A percentile compares a stretch with the other conserved stretches of the same genome.
phyloP scores from a whole-genome alignment of 2,113 vertebrate genomes.

The Bubalus kerabau region DNA sequence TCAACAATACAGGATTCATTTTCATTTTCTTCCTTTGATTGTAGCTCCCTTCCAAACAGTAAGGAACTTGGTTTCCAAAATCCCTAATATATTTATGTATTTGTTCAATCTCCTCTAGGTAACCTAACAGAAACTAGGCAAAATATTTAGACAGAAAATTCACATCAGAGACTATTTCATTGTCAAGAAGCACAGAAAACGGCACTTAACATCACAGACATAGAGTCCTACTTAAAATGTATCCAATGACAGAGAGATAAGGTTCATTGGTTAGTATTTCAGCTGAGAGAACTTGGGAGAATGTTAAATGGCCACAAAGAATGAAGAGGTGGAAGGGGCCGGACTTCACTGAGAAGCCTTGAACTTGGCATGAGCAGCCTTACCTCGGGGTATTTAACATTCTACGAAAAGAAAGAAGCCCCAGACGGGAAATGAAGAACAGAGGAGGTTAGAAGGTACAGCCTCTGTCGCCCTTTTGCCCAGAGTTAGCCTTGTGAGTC shows the following conservation, averaged over 20 bases:
- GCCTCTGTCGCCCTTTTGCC: not conserved
- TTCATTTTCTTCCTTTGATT: not conserved
- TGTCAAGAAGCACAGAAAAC: not conserved
- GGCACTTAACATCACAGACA: not conserved
- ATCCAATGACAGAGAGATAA: not conserved
- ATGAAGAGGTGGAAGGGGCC: not conserved
- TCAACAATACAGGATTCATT: not conserved
- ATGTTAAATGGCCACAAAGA: not conserved
- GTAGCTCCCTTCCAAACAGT: not conserved
- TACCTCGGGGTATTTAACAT: not conserved
- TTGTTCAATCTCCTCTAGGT: not conserved
- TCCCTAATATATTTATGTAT: not conserved
- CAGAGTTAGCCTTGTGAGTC: not conserved
- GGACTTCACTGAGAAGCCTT: not conserved
- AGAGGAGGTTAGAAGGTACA: not conserved
- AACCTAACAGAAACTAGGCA: not conserved
- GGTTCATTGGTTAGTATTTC: not conserved
- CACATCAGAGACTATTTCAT: not conserved
- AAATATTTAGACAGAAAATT: not conserved
- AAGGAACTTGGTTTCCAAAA: not conserved
- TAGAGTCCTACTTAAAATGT: not conserved
- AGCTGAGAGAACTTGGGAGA: not conserved
- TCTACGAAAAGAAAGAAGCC: not conserved
- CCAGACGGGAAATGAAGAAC: not conserved
- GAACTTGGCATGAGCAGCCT: not conserved